Base-by-base conservation (phyloP, 1,140 invertebrate genomes). In the Planococcus citri region DNA sequence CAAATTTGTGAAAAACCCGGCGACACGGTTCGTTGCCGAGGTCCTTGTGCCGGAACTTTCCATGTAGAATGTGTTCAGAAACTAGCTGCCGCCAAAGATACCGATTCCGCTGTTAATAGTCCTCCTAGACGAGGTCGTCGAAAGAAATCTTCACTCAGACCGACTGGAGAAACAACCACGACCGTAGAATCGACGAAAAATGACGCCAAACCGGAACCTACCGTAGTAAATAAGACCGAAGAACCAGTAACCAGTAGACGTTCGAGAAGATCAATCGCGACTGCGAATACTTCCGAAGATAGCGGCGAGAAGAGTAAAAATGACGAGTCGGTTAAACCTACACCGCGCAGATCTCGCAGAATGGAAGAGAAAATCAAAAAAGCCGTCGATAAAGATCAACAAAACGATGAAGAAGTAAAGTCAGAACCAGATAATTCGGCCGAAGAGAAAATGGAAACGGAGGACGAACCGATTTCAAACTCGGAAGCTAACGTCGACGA, bases 1-100 rank as follows among this genome's bases (percentile, higher is more conserved):
- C 83, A 87, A 70, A 83, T 87, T 69, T 87, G 86, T 72, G 84
- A 86, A 71, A 82, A 79, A 74, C 76, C 81, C 6, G 82, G 81
- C 0, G 81, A 84, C 69, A 76, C 88, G 12, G 79, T 86, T 0
- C 83, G 85, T 74, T 89, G 87, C 74, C 85, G 83, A 76, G 83
- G 85, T 1, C 73, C 74, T 3, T 86, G 84, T 73, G 75, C 76
- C 72, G 77, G 78, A 0, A 80, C 79, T 74, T 85, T 80, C 72
- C 84, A 86, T 74, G 58, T 78, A 8, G 76, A 79, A n/a, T 85
- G 84, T 73, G 70, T 76, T 14, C 69, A 75, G 6, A 77, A 77
- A 73, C 71, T 71, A 14, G 57, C 25, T 8, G 21, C 29, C 22
- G 27, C 20, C 60, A 33, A 69, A 57, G 27, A 27, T 14, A 27